Percentiles rank a stretch among this genome's conserved stretches.
phyloP scores from a whole-genome alignment of 2,888 invertebrate genomes.

The Cacoxenus indagator region DNA sequence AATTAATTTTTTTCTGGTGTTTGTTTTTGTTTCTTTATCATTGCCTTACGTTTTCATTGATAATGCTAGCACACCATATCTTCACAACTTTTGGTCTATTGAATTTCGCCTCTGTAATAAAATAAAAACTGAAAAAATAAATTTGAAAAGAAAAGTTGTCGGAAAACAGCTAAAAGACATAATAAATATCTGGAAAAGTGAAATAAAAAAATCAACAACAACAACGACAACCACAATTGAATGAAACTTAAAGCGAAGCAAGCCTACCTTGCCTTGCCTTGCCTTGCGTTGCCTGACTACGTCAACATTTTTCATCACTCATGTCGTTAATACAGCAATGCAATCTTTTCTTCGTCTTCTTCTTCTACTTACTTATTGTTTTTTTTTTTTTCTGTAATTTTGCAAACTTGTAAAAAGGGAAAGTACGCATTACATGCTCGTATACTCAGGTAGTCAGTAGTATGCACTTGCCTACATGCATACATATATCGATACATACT shows the following conservation, averaged over 20 bases:
- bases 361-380: conserved; percentile 12
- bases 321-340: conserved; percentile 21
- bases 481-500: not conserved
- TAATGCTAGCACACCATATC: not conserved
- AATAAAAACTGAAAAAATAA: not conserved
- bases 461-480: not conserved
- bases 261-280: not conserved
- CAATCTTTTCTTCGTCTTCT: conserved; percentile 28
- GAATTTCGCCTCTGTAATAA: conserved; percentile 6
- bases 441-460: no score
- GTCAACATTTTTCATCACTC: not conserved
- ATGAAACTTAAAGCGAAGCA: not conserved
- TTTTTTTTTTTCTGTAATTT: conserved; percentile 30
- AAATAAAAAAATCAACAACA: not conserved
- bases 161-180: conserved; percentile 42
- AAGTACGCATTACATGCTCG: conserved; percentile 44
- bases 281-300: not conserved
- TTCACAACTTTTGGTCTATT: not conserved
- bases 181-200: conserved; percentile 28
- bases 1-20: no score
- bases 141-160: conserved; percentile 2
- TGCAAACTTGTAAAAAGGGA: conserved; percentile 31
- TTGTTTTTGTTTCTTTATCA: no score
- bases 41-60: no score
- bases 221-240: not conserved